Evolutionary conservation across 2,797 vertebrate species (phyloP), one percentile per base, ranked within the genome.

Genomic region (Thalassophryne amazonica): DNA sequence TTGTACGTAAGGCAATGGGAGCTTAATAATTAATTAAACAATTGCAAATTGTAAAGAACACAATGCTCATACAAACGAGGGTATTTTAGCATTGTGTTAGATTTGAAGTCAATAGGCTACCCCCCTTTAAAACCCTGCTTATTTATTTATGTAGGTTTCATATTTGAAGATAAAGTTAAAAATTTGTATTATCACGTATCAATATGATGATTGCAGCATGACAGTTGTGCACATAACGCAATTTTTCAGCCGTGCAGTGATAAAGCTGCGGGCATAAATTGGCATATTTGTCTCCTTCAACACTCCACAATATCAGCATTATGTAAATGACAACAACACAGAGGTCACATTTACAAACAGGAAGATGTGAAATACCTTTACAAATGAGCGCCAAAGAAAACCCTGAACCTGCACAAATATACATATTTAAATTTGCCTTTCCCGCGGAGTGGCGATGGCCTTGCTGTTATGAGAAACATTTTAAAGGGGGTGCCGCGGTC

Each of bases 401-500:
- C 12, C 36, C 58, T 57, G 64, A 52, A 45, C 40, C 23, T 42
- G 54, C 64, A 61, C 17, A 66, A 64, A 76, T 38, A 38, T 28
- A 13, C 50, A 68, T 65, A 58, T 64, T 34, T 27, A 63, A 45
- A 65, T 42, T 30, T 5, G 1, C n/a, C 20, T 25, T 36, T 32
- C 60, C 55, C 14, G 57, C 59, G 49, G 65, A 58, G 76, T 39
- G 21, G 47, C 15, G 6, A 18, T 23, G 37, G 40, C 48, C 3
- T 13, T 3, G 18, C 8, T 2, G 18, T 14, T 45, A 25, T 20
- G 47, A 54, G 40, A 50, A 40, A 46, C 18, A 27, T 57, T 74
- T 76, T 51, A 61, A 68, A 64, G 57, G 68, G n/a, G 47, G 49
- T 20, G 32, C 57, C 10, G 63, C 58, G 31, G 73, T 66, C 54